phyloP scores from a whole-genome alignment of 1,140 invertebrate genomes.

The Heliconius hewitsoni region DNA sequence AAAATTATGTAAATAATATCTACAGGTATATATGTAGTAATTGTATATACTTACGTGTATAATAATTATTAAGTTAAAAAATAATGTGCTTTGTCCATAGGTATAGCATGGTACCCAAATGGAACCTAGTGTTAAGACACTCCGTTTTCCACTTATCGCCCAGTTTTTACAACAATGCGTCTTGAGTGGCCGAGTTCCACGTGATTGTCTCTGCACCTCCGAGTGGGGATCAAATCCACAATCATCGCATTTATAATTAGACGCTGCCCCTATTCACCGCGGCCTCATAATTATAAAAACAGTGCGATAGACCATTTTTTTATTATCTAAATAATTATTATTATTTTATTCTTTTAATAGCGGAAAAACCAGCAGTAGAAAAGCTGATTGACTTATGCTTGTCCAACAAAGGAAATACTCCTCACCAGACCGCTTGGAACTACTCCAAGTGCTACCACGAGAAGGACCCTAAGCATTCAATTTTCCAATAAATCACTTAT shows the following conservation, averaged over 20 bases:
- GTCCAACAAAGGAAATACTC: slow-evolving; percentile 76
- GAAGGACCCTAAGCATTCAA: slow-evolving; percentile 77
- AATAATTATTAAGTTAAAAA: no score
- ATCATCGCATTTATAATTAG: not conserved
- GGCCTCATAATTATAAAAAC: no score
- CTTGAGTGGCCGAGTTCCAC: not conserved
- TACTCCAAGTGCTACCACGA: slow-evolving; percentile 82
- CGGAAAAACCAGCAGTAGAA: slow-evolving; percentile 72
- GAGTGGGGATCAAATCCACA: not conserved
- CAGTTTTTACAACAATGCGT: not conserved
- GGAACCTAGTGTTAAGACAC: no score
- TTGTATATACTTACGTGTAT: no score
- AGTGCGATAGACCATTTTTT: no score
- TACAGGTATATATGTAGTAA: no score
- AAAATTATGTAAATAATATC: not conserved
- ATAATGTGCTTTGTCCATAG: no score
- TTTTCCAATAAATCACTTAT: slow-evolving; percentile 65
- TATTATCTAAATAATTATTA: not conserved
- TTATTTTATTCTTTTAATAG: slow-evolving; percentile 37
- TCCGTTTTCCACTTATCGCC: not conserved
- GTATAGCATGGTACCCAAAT: no score
- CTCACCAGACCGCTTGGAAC: slow-evolving; percentile 79
- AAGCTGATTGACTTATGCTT: slow-evolving; percentile 75
- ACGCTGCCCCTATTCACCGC: no score
- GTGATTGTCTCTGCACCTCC: no score